phyloP scores from a whole-genome alignment of 2,888 invertebrate species.

The Anthoptus insignis region DNA sequence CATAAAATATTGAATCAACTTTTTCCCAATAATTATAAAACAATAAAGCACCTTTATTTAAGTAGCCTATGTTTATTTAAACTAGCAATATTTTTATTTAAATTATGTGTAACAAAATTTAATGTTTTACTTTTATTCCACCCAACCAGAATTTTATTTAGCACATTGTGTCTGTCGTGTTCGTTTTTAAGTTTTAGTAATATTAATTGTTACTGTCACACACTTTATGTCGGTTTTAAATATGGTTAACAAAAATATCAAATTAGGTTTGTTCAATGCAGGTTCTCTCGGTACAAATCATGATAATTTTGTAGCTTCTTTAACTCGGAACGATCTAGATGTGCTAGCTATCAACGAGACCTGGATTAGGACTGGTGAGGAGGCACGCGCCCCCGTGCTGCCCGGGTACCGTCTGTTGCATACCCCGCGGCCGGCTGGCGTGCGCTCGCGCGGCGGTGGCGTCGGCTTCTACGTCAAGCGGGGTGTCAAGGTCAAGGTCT shows the following conservation, averaged over 20 bases:
- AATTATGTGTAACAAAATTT: too few species aligned
- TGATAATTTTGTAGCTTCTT: constrained; percentile 35
- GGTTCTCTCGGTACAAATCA: constrained; percentile 44
- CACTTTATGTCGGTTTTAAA: background rate
- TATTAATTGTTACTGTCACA: background rate
- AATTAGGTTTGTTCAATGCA: constrained; percentile 38
- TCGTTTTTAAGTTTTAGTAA: background rate
- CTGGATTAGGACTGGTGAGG: constrained; percentile 44
- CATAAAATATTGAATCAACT: too few species aligned
- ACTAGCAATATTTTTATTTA: too few species aligned
- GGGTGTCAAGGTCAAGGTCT: background rate
- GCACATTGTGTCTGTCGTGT: background rate
- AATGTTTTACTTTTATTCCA: background rate
- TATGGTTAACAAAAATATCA: constrained; percentile 6
- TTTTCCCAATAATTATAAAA: too few species aligned
- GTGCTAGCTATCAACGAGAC: constrained; percentile 49
- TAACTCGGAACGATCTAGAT: constrained; percentile 26
- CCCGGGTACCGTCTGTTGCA: constrained; percentile 41
- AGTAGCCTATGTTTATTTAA: too few species aligned
- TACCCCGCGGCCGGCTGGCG: background rate
- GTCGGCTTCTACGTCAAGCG: constrained; percentile 45
- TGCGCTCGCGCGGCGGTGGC: constrained; percentile 37
- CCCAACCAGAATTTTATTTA: background rate
- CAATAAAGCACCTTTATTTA: too few species aligned
- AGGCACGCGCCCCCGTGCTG: constrained; percentile 38